These are phyloP conservation scores for Willisornis vidua DNA, from an alignment of 2,113 vertebrate genomes.

Conservation along the genomic window DNA sequence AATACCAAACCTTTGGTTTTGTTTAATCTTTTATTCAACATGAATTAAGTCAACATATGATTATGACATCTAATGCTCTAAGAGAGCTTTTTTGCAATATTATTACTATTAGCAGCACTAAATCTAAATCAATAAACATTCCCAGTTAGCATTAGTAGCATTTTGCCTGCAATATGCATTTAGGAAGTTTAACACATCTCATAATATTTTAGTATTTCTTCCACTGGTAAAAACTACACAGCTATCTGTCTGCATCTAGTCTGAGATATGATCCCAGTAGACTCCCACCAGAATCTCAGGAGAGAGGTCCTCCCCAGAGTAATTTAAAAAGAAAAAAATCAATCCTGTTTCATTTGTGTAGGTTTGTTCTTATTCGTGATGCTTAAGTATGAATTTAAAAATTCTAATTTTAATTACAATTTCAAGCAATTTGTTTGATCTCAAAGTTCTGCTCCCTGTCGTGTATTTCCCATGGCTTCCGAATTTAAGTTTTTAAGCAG, in stretches of 20 bases:
- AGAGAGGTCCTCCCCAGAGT: neutral
- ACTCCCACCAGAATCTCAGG: neutral
- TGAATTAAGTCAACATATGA: neutral
- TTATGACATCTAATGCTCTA: neutral
- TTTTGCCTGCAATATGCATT: neutral
- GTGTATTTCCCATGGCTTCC: neutral
- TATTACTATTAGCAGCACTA: neutral
- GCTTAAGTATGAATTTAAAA: neutral
- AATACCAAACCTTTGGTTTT: neutral
- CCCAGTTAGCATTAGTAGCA: neutral
- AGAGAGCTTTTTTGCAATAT: neutral
- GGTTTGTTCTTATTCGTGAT: neutral
- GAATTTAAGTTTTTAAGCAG: neutral
- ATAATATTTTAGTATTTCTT: neutral
- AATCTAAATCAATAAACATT: neutral
- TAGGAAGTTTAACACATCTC: neutral
- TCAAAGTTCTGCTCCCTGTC: neutral
- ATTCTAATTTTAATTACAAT: neutral
- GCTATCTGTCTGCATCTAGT: neutral
- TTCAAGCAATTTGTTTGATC: neutral
- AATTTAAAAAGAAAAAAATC: neutral
- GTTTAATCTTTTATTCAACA: neutral
- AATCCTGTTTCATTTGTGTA: neutral
- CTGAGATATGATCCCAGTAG: neutral
- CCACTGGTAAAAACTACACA: neutral